Evolutionary conservation across 1,140 invertebrate species (phyloP).

Genomic region (Ylistrum balloti): DNA sequence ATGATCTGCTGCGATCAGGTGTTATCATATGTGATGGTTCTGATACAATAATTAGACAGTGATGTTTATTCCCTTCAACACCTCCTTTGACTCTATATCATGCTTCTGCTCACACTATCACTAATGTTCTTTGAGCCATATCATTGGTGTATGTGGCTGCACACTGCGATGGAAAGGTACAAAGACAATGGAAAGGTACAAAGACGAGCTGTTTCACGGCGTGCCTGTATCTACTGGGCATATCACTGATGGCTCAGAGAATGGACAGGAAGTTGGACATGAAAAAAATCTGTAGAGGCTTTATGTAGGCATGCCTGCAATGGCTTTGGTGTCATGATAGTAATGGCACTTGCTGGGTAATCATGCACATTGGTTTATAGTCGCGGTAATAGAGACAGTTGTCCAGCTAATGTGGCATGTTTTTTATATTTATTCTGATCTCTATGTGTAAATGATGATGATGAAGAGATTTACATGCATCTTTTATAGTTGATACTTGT

Average conservation of each 20-base stretch:
- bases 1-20: background rate
- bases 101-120: background rate
- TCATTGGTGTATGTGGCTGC: background rate
- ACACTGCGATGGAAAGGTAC: background rate
- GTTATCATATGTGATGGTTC: background rate
- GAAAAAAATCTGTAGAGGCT: background rate
- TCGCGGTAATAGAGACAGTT: background rate
- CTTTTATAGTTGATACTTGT: background rate
- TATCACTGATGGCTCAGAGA: background rate
- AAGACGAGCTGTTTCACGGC: background rate
- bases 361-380: background rate
- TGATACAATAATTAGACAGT: conserved; percentile 4
- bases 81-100: background rate
- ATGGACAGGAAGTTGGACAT: background rate
- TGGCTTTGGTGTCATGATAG: background rate
- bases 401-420: background rate
- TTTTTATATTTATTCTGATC: background rate
- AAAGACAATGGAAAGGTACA: background rate
- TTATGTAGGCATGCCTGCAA: background rate
- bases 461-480: background rate
- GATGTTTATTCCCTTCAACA: background rate
- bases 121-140: background rate
- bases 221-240: background rate
- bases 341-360: conserved; percentile 15
- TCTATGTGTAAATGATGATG: background rate